These are phyloP conservation scores for Pollenia griseotomentosa DNA, from an alignment of 2,888 invertebrate genomes.

Conservation along the genomic window DNA sequence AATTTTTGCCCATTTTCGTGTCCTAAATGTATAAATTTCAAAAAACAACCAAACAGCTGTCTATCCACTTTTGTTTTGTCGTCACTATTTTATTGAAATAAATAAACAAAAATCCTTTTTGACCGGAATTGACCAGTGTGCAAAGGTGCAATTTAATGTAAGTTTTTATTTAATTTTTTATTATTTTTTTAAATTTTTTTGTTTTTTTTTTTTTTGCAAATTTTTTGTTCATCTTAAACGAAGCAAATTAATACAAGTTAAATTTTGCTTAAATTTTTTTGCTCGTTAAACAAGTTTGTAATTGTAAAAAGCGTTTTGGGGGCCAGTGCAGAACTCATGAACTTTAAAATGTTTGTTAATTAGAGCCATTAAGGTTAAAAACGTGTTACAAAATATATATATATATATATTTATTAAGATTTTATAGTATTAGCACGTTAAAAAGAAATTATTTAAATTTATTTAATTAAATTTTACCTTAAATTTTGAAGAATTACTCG, in stretches of 20 bases:
- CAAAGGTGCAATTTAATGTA: slow-evolving; percentile 43
- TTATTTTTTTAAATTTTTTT: neutral
- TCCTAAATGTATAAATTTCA: too few species aligned
- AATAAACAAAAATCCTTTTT: too few species aligned
- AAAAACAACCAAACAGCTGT: too few species aligned
- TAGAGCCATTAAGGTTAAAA: neutral
- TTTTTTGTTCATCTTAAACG: slow-evolving; percentile 9
- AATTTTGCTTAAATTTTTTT: slow-evolving; percentile 16
- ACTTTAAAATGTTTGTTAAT: slow-evolving; percentile 24
- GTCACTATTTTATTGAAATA: too few species aligned
- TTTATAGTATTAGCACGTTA: too few species aligned
- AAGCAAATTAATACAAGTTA: slow-evolving; percentile 20
- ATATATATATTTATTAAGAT: too few species aligned
- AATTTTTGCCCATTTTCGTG: too few species aligned
- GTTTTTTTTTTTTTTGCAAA: neutral
- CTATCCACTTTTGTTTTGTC: too few species aligned
- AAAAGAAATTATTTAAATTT: too few species aligned
- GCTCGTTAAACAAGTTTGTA: neutral
- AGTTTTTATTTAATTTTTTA: slow-evolving; percentile 18
- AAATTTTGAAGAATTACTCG: neutral
- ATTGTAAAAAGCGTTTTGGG: slow-evolving; percentile 11
- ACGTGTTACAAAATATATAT: too few species aligned
- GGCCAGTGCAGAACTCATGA: slow-evolving; percentile 16
- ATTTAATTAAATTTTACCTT: neutral
- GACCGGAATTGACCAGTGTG: too few species aligned